Base-by-base conservation (phyloP, 2,797 vertebrate species). In the Xerus rutilus region DNA sequence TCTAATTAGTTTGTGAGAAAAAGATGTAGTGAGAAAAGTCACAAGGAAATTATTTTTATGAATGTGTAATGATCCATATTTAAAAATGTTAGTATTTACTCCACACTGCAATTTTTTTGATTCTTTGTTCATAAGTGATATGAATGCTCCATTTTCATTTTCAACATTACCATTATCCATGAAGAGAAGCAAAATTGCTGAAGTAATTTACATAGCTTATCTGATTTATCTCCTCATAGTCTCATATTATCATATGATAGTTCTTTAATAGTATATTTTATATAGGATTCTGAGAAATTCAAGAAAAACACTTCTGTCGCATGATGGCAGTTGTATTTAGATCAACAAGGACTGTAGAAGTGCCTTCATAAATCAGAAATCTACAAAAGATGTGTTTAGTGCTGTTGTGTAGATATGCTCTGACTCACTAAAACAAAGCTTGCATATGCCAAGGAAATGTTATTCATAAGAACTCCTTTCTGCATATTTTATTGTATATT, bases 31-130 rank as follows among this genome's bases (percentile, higher is more conserved):
- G 20, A 89, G 28, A 92, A 87, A 52, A 93, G 8, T 54, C 69
- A n/a, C 21, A 76, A 39, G 17, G 35, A 13, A 74, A 9, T 18
- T 49, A 76, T 74, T 89, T 89, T 70, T 1, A 91, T 65, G 73
- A 18, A 13, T 5, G 54, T 72, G 30, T 69, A 78, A 94, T 87
- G 21, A 79, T 32, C 20, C 4, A 18, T 89, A 39, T 67, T 94
- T 96, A 81, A 49, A 91, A 79, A 70, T 54, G 7, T 57, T 81
- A 70, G 30, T 45, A 76, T 95, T 78, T 49, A 89, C 7, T 62
- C 3, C 17, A 72, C 2, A 57, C 1, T 65, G 14, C 12, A 82
- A 57, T 77, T 25, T 35, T 35, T 45, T 11, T 67, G 2, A 82
- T 73, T 85, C 6, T 11, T 73, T 91, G 20, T 52, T 45, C 45